Evolutionary conservation across 1,140 invertebrate species (phyloP), one percentile per base, ranked within the genome.

Genomic region (Triops longicaudatus): DNA sequence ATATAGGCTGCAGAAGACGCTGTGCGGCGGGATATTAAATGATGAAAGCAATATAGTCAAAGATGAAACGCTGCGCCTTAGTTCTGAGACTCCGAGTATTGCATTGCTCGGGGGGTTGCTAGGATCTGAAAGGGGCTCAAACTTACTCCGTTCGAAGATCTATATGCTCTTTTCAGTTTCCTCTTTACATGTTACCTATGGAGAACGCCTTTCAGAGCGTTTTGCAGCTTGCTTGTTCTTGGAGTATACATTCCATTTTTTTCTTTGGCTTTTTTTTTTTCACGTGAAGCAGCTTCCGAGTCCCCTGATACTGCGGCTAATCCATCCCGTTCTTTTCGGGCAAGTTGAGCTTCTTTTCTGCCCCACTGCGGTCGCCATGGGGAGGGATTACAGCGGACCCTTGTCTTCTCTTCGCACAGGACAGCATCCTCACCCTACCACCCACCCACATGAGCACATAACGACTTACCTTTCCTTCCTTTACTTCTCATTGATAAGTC

Each of bases 301-400:
- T 63, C 50, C 50, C 50, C 22, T 63, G 50, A 63, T 63, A 63
- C 50, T 22, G 22, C 50, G 50, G 50, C 50, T 63, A 73, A 42
- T 73, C 37, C 14, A 73, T 73, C 73, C 73, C 17, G 37, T 75
- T 75, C 44, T 42, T 75, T 43, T 75, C 73, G 73, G 73, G 73
- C 37, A 41, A 43, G 37, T 41, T 75, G 44, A 75, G 74, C 74
- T 75, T 31, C 74, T 75, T 75, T 75, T 75, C 74, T 75, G 74
- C 74, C 44, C 74, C 74, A 42, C 12, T 75, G 44, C 37, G 74
- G 44, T 75, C 37, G 28, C 73, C 73, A 37, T 42, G 28, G 37
- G 74, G 74, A 26, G 26, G 28, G 74, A 43, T 43, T 42, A 44
- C 37, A 27, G 12, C 63, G 37, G 37, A 73, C 37, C 37, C 73